These are phyloP conservation scores for Zonotrichia leucophrys DNA, from an alignment of 2,113 vertebrate species.

Conservation along the genomic window DNA sequence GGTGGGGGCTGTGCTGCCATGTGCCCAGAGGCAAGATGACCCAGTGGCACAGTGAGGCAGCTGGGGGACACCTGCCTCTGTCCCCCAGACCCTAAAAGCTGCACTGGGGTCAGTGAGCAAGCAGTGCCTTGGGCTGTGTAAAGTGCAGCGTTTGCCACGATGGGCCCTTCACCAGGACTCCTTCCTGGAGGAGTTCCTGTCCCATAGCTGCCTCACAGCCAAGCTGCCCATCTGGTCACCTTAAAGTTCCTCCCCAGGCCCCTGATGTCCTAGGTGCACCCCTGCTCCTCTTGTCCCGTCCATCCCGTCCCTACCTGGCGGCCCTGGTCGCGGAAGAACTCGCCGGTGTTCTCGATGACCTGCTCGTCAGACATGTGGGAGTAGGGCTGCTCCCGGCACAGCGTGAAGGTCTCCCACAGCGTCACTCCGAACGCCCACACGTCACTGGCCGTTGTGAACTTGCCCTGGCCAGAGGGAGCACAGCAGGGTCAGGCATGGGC, in stretches of 20 bases:
- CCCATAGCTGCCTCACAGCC: not conserved
- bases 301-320: slow-evolving; percentile 79
- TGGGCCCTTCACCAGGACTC: not conserved
- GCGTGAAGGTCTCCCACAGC: slow-evolving; percentile 92
- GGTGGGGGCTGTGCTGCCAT: accelerated
- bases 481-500: not conserved
- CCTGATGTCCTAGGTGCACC: accelerated
- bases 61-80: not conserved
- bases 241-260: not conserved
- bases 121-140: no score
- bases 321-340: slow-evolving; percentile 94
- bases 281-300: not conserved
- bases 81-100: not conserved
- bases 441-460: slow-evolving; percentile 95
- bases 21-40: not conserved
- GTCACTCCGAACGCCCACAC: slow-evolving; percentile 96
- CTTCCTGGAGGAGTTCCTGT: not conserved
- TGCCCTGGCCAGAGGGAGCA: slow-evolving; percentile 80
- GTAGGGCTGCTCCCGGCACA: slow-evolving; percentile 93
- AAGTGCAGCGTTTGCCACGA: not conserved
- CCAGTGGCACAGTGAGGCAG: not conserved
- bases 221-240: not conserved
- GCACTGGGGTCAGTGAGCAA: not conserved
- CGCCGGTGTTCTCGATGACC: slow-evolving; percentile 96
- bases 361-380: slow-evolving; percentile 92